Evolutionary conservation across 2,113 vertebrate genomes (phyloP).

Genomic region (Tapirus terrestris): DNA sequence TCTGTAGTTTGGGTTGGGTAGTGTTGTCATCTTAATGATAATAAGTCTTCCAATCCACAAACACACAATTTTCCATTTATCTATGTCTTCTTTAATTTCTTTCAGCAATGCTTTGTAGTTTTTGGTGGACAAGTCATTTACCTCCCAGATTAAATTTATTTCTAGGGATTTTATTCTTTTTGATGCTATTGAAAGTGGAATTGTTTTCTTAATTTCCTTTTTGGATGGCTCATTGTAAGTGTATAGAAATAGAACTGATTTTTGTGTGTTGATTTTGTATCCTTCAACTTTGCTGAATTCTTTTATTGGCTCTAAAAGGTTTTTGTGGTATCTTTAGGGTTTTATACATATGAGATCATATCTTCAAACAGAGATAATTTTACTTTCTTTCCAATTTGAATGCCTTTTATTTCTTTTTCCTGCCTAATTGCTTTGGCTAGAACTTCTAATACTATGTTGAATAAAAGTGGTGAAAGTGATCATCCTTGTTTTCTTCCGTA

Average conservation of each 20-base stretch:
- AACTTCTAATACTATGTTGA: not conserved
- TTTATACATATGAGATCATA: no score
- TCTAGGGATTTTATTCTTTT: not conserved
- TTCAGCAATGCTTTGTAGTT: not conserved
- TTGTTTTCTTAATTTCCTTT: not conserved
- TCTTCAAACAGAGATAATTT: not conserved
- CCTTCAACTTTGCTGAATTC: not conserved
- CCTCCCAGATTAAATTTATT: not conserved
- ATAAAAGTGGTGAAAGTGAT: not conserved
- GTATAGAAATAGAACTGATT: not conserved
- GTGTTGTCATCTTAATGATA: not conserved
- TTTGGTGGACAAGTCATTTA: not conserved
- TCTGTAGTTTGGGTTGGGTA: not conserved
- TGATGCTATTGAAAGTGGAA: no score
- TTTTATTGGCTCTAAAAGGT: not conserved
- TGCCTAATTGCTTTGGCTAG: not conserved
- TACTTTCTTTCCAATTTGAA: not conserved
- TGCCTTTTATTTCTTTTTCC: not conserved
- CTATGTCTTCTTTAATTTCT: not conserved
- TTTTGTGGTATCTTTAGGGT: no score
- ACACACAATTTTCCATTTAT: not conserved
- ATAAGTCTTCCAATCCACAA: not conserved
- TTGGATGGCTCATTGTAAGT: not conserved
- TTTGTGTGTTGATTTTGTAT: not conserved
- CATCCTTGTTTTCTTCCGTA: not conserved